A percentile compares a stretch with the other conserved stretches of the same genome.
phyloP scores from a whole-genome alignment of 2,113 vertebrate species.

The Lamprologus ornatipinnis region DNA sequence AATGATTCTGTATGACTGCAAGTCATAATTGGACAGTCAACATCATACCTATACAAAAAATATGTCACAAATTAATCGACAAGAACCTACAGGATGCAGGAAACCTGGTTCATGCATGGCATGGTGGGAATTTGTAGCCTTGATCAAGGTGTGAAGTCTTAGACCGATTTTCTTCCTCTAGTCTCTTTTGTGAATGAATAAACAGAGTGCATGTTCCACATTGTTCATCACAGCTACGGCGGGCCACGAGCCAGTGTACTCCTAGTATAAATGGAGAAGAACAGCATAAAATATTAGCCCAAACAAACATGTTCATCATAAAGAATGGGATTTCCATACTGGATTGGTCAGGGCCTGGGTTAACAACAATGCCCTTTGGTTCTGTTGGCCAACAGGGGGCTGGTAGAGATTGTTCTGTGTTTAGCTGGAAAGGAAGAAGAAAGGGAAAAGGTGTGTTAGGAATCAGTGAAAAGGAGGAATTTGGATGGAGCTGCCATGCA shows the following conservation, averaged over 20 bases:
- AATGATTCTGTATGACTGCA: not conserved
- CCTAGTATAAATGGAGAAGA: not conserved
- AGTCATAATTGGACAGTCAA: not conserved
- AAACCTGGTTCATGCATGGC: not conserved
- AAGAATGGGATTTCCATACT: not conserved
- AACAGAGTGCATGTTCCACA: not conserved
- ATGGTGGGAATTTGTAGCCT: not conserved
- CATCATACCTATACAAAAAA: not conserved
- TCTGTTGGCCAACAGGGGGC: not conserved
- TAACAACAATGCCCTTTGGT: not conserved
- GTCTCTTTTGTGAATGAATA: not conserved
- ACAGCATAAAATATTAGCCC: not conserved
- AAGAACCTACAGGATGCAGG: not conserved
- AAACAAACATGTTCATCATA: not conserved
- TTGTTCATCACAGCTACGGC: not conserved
- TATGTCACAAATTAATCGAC: not conserved
- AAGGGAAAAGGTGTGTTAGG: not conserved
- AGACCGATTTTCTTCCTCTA: not conserved
- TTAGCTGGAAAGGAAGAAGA: not conserved
- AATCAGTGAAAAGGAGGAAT: not conserved
- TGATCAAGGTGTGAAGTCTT: not conserved
- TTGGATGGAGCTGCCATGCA: not conserved
- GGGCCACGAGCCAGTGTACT: not conserved
- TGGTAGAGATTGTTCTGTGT: not conserved
- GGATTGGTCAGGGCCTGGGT: not conserved